Evolutionary conservation across 2,888 invertebrate species (phyloP).

Genomic region (Sussaba pulchella): DNA sequence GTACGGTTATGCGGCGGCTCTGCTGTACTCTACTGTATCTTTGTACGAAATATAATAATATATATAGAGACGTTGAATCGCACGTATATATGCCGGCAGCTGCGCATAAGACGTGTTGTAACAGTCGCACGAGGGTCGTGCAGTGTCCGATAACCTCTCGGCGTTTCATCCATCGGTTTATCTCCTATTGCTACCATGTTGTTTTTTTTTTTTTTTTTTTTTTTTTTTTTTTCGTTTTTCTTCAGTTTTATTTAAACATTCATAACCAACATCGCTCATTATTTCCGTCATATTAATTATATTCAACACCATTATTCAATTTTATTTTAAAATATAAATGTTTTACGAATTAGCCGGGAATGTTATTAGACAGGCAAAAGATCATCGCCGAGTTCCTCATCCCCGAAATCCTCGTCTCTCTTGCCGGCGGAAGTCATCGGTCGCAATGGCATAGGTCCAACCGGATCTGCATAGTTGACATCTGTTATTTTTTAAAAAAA

Average conservation of each 20-base stretch:
- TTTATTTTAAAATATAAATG: no score
- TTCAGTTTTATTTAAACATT: no score
- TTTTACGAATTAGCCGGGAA: background rate
- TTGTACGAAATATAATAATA: no score
- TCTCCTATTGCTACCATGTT: background rate
- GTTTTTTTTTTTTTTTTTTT: background rate
- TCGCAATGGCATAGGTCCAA: slow-evolving; percentile 86
- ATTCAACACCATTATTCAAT: no score
- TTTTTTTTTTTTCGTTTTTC: background rate
- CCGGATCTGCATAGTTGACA: slow-evolving; percentile 86
- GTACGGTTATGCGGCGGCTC: no score
- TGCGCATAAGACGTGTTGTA: slow-evolving; percentile 47
- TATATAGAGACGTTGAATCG: no score
- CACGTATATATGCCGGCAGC: no score
- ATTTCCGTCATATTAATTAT: no score
- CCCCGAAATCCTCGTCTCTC: slow-evolving; percentile 89
- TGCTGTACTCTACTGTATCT: no score
- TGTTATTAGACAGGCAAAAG: slow-evolving; percentile 88
- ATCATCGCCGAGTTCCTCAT: slow-evolving; percentile 91
- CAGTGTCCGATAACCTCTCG: slow-evolving; percentile 48
- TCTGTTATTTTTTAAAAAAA: no score
- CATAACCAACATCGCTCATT: no score
- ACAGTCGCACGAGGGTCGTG: slow-evolving; percentile 46
- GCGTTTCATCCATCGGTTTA: slow-evolving; percentile 36
- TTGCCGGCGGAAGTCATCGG: slow-evolving; percentile 87